Percentiles rank a stretch among this genome's conserved stretches.
These are phyloP conservation scores for Scaptomyza graminum DNA, from an alignment of 1,140 invertebrate species.

Conservation along the genomic window DNA sequence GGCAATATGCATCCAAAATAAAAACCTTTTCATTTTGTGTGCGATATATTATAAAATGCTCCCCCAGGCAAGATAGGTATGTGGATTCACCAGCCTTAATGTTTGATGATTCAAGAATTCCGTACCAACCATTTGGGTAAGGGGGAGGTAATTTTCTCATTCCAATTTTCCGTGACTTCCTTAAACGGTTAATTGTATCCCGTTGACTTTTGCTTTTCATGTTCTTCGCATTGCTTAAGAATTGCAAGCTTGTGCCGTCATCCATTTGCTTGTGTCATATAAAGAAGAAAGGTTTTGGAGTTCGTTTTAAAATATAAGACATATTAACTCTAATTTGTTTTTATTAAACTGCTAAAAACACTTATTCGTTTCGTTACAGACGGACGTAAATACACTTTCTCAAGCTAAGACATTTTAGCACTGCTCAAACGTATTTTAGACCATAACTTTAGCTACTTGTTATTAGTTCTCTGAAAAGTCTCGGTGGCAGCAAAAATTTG, in stretches of 20 bases:
- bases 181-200: conserved; percentile 57
- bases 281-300: neutral
- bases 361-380: no score
- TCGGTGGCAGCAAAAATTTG: no score
- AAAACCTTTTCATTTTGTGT: conserved; percentile 87
- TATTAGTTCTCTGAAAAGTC: no score
- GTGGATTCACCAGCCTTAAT: conserved; percentile 87
- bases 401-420: no score
- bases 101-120: conserved; percentile 88
- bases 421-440: no score
- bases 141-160: conserved; percentile 88
- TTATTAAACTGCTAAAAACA: no score
- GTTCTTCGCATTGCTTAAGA: neutral
- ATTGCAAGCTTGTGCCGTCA: conserved; percentile 23
- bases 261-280: conserved; percentile 19
- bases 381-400: no score
- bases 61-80: conserved; percentile 88
- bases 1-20: conserved; percentile 93
- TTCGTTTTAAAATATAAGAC: neutral
- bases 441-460: no score
- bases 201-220: conserved; percentile 33
- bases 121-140: conserved; percentile 96
- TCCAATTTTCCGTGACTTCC: conserved; percentile 82
- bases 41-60: conserved; percentile 91
- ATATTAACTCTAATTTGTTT: neutral